Percentiles rank a stretch among this genome's conserved stretches.
Evolutionary conservation across 2,797 vertebrate genomes (phyloP).

Genomic region (Chelon labrosus): DNA sequence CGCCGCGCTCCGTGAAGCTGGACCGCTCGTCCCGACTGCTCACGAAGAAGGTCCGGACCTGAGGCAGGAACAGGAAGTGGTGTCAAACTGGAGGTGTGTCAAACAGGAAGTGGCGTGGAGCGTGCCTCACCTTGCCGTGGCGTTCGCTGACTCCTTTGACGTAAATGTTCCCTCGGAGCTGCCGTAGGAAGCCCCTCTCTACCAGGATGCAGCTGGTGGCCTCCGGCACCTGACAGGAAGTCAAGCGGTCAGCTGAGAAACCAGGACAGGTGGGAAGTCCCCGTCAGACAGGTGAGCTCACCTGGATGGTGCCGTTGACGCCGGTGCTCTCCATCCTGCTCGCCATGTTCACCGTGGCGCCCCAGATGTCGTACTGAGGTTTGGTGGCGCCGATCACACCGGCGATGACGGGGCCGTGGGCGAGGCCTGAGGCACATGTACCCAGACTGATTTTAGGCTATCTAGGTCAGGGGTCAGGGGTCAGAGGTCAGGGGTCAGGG

Average conservation of each 20-base stretch:
- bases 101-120: no score
- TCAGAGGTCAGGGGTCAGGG: no score
- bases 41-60: slow-evolving; percentile 58
- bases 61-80: background rate
- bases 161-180: slow-evolving; percentile 60
- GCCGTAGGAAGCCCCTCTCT: slow-evolving; percentile 60
- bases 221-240: slow-evolving; percentile 53
- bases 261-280: no score
- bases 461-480: no score
- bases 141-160: slow-evolving; percentile 65
- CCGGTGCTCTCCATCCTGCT: slow-evolving; percentile 84
- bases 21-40: slow-evolving; percentile 50
- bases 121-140: slow-evolving; percentile 52
- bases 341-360: slow-evolving; percentile 80
- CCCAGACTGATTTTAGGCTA: no score
- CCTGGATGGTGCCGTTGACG: slow-evolving; percentile 76
- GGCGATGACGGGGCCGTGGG: slow-evolving; percentile 77
- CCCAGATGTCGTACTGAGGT: slow-evolving; percentile 85
- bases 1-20: slow-evolving; percentile 49
- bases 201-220: slow-evolving; percentile 62
- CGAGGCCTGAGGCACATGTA: slow-evolving; percentile 60
- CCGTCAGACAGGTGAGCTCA: slow-evolving; percentile 33
- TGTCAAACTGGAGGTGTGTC: no score
- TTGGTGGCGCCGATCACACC: slow-evolving; percentile 82
- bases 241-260: background rate